Conservation (phyloP, 1,140 invertebrate species). For the Drosophila melanica region DNA sequence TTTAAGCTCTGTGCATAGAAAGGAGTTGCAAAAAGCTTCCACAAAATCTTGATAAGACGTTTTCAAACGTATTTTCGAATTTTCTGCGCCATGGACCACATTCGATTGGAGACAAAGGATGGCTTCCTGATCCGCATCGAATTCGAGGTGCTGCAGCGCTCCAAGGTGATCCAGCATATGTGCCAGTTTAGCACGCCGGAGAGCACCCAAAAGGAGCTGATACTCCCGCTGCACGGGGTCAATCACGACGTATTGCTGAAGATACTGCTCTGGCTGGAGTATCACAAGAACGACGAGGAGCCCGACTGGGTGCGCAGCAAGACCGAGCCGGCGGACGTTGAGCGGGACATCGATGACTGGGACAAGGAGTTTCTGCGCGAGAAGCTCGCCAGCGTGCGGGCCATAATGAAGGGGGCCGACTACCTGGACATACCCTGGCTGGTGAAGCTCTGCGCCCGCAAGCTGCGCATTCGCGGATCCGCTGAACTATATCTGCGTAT, state of each 20-base stretch:
- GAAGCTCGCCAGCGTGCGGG: not conserved
- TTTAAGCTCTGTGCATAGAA: not conserved
- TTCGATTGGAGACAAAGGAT: conserved; percentile 6
- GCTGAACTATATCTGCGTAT: not conserved
- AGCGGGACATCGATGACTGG: conserved; percentile 22
- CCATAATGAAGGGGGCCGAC: conserved; percentile 23
- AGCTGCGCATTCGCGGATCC: not conserved
- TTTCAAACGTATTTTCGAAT: too few relatives aligned
- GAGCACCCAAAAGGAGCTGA: not conserved
- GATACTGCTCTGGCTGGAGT: conserved; percentile 41
- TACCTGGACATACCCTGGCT: conserved; percentile 38
- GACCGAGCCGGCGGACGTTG: conserved; percentile 2
- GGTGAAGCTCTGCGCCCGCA: conserved; percentile 12
- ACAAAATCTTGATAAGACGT: not conserved
- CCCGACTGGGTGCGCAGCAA: conserved; percentile 21
- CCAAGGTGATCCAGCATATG: conserved; percentile 17
- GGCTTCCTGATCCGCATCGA: not conserved
- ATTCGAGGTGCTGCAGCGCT: not conserved
- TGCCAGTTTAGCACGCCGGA: not conserved
- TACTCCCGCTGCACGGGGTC: conserved; percentile 23
- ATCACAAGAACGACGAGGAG: conserved; percentile 24
- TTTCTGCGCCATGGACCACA: not conserved
- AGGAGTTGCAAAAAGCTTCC: not conserved
- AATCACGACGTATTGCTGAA: conserved; percentile 23
- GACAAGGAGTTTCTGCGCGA: conserved; percentile 44